Conservation (phyloP, 2,888 invertebrate genomes). For the Tetrapedia diversipes region DNA sequence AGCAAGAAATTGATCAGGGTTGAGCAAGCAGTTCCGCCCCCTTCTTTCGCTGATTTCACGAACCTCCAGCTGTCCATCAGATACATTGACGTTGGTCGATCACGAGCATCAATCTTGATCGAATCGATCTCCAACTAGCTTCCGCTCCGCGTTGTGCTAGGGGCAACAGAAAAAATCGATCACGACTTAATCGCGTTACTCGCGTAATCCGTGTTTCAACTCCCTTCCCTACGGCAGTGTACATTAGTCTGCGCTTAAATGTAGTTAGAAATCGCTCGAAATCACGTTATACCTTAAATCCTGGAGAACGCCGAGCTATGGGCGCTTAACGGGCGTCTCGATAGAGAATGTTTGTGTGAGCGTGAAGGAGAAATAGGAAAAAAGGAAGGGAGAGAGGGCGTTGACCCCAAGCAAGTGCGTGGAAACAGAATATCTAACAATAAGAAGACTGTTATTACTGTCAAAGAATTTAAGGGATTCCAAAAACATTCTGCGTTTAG, state of each 20-base stretch:
- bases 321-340: slow-evolving; percentile 50
- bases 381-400: background rate
- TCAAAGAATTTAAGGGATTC: no score
- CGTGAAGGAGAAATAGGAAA: background rate
- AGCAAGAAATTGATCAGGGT: no score
- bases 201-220: slow-evolving; percentile 43
- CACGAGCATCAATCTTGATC: slow-evolving; percentile 18
- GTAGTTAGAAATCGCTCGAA: slow-evolving; percentile 64
- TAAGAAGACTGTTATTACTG: no score
- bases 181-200: slow-evolving; percentile 59
- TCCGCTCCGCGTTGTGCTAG: no score
- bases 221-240: slow-evolving; percentile 26
- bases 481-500: no score
- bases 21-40: no score
- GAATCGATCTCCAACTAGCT: no score
- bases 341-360: no score
- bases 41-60: slow-evolving; percentile 14
- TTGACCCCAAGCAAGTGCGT: background rate
- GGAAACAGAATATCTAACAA: no score
- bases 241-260: slow-evolving; percentile 64
- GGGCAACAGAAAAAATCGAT: slow-evolving; percentile 53
- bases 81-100: background rate
- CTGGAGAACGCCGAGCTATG: slow-evolving; percentile 47
- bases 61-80: background rate
- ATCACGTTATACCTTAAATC: slow-evolving; percentile 66